Evolutionary conservation across 2,797 vertebrate species (phyloP).

Genomic region (Chaetodon trifasciatus): DNA sequence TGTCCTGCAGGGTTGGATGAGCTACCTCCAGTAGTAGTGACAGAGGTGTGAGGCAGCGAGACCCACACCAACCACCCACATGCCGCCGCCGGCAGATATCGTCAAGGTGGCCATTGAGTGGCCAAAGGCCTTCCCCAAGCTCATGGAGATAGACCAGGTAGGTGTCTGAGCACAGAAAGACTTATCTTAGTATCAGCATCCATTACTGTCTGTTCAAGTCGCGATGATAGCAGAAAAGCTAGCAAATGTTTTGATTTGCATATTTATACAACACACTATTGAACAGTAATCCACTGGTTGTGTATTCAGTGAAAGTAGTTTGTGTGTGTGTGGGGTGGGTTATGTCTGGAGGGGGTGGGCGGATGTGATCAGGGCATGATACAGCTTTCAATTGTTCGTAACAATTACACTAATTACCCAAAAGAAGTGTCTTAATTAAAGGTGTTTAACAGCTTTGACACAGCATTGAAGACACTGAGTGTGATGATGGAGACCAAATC

Average conservation of each 20-base stretch:
- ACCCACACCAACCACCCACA: conserved; percentile 72
- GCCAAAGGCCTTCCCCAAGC: conserved; percentile 95
- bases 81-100: conserved; percentile 96
- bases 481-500: background rate
- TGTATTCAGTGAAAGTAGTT: conserved; percentile 26
- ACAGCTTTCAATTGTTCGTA: conserved; percentile 18
- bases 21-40: conserved; percentile 57
- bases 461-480: background rate
- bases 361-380: conserved; percentile 21
- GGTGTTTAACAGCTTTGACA: conserved; percentile 23
- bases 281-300: conserved; percentile 40
- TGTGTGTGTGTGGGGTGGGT: background rate
- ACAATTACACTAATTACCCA: conserved; percentile 34
- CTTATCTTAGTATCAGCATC: background rate
- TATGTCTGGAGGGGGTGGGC: background rate
- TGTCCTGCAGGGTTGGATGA: conserved; percentile 88
- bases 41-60: conserved; percentile 80
- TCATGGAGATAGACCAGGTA: conserved; percentile 99
- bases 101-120: conserved; percentile 99
- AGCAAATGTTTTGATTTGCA: background rate
- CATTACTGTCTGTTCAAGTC: background rate
- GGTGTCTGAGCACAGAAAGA: conserved; percentile 55
- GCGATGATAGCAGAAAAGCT: background rate
- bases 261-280: conserved; percentile 3
- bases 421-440: conserved; percentile 45